A percentile compares a stretch with the other conserved stretches of the same genome.
phyloP scores from a whole-genome alignment of 2,888 invertebrate genomes.

The Disparrhopalites patrizii region DNA sequence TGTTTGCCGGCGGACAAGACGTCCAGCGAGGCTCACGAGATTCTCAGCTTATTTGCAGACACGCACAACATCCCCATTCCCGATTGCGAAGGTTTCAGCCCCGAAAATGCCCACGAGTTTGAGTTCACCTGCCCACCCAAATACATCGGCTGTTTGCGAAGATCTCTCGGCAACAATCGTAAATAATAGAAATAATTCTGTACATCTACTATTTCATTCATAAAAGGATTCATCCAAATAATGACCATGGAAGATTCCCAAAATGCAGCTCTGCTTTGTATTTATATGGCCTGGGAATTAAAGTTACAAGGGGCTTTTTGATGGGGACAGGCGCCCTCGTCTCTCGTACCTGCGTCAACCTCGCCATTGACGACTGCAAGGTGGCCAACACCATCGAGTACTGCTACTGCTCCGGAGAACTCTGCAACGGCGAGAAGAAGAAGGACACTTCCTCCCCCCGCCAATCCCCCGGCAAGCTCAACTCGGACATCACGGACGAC shows the following conservation, averaged over 20 bases:
- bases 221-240: too few relatives aligned
- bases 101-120: constrained; percentile 24
- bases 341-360: constrained; percentile 40
- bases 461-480: constrained; percentile 12
- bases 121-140: constrained; percentile 21
- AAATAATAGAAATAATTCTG: too few relatives aligned
- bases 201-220: too few relatives aligned
- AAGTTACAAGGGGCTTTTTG: too few relatives aligned
- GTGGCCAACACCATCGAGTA: constrained; percentile 43
- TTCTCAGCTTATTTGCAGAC: constrained; percentile 14
- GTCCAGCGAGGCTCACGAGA: constrained; percentile 17
- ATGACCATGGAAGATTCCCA: too few relatives aligned
- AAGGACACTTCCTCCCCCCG: constrained; percentile 1
- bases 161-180: constrained; percentile 17
- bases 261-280: too few relatives aligned
- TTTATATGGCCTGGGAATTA: too few relatives aligned
- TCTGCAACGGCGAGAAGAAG: constrained; percentile 45
- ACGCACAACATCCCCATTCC: constrained; percentile 8
- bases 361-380: constrained; percentile 41
- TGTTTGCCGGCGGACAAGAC: constrained; percentile 22
- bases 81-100: constrained; percentile 18
- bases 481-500: constrained; percentile 37
- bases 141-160: constrained; percentile 14
- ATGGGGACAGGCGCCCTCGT: constrained; percentile 41
- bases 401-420: constrained; percentile 42